Evolutionary conservation across 2,888 invertebrate species (phyloP).

Genomic region (Plagodis dolabraria): DNA sequence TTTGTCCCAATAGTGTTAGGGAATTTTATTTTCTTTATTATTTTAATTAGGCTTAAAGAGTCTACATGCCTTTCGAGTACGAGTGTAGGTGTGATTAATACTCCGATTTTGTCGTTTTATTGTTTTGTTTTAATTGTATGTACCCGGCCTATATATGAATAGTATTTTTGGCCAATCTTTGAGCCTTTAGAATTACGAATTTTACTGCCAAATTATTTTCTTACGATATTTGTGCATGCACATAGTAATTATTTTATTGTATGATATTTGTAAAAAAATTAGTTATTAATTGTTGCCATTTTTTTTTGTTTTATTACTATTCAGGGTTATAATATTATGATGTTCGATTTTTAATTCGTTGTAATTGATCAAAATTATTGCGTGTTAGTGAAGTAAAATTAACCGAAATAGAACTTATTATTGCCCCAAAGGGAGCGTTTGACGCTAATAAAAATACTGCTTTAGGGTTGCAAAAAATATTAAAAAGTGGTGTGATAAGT

Average conservation of each 20-base stretch:
- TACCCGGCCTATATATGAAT: conserved; percentile 82
- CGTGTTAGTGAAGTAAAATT: conserved; percentile 82
- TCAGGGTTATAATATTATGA: conserved; percentile 83
- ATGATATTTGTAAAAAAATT: conserved; percentile 78
- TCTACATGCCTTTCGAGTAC: conserved; percentile 75
- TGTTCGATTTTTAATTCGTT: conserved; percentile 82
- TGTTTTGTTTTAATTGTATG: conserved; percentile 80
- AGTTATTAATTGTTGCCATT: conserved; percentile 84
- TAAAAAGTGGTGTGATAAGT: conserved; percentile 84
- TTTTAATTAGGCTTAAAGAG: conserved; percentile 74
- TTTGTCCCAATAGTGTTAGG: conserved; percentile 85
- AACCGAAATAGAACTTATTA: conserved; percentile 80
- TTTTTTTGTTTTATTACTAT: conserved; percentile 81
- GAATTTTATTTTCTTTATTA: conserved; percentile 83
- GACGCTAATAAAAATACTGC: conserved; percentile 82
- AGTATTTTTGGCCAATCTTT: conserved; percentile 82
- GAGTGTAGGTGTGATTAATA: conserved; percentile 77
- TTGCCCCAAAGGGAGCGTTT: conserved; percentile 84
- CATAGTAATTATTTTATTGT: conserved; percentile 84
- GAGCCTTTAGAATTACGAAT: conserved; percentile 84
- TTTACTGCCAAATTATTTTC: conserved; percentile 86
- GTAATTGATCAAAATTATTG: conserved; percentile 84
- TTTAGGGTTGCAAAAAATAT: conserved; percentile 83
- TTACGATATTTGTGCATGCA: conserved; percentile 84
- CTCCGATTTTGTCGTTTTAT: conserved; percentile 81